These are phyloP conservation scores for Pipistrellus nathusii DNA, from an alignment of 2,797 vertebrate species.

Conservation along the genomic window DNA sequence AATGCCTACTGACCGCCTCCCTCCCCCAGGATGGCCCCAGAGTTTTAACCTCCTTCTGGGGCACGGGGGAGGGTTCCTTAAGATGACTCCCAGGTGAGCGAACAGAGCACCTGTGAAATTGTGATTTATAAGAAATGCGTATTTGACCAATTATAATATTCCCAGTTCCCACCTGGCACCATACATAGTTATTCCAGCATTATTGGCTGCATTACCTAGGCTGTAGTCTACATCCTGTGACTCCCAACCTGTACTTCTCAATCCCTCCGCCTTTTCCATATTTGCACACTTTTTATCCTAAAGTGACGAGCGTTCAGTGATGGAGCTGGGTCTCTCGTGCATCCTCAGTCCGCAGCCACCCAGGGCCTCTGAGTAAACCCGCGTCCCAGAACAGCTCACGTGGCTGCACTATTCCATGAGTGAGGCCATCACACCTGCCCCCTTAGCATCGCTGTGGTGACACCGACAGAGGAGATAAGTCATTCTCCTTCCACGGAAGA, in stretches of 20 bases:
- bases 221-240: neutral
- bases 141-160: neutral
- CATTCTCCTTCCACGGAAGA: neutral
- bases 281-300: neutral
- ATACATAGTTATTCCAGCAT: too few relatives aligned
- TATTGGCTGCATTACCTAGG: too few relatives aligned
- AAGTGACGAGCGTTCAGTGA: neutral
- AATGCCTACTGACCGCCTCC: neutral
- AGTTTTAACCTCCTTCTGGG: neutral
- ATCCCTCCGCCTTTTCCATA: neutral
- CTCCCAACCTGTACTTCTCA: neutral
- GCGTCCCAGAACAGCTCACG: fast-evolving
- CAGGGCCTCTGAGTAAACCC: neutral
- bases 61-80: too few relatives aligned
- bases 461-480: neutral
- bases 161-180: too few relatives aligned
- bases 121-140: neutral
- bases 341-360: neutral
- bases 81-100: neutral
- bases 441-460: neutral
- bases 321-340: fast-evolving
- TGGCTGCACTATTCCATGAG: neutral
- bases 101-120: neutral
- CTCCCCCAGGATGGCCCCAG: neutral
- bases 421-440: neutral